Evolutionary conservation across 2,113 vertebrate species (phyloP), one percentile per base, ranked within the genome.

Genomic region (Actenoides lindsayi): DNA sequence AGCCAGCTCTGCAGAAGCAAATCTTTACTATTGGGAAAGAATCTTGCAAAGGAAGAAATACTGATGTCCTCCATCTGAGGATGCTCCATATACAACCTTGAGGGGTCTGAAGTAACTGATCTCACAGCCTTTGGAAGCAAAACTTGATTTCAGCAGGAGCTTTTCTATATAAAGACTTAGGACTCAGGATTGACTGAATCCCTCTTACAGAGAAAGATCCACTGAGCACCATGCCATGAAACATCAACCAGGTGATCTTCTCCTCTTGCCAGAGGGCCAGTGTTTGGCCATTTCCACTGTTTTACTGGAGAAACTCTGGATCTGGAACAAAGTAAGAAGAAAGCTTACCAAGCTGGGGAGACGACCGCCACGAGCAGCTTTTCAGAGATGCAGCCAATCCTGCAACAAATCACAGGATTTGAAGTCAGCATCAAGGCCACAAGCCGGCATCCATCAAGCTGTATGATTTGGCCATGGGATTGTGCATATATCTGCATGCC

Each of bases 371-470:
- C 3, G 13, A 67, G 78, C 85, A 93, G 79, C 68, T 93, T 95
- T 91, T 63, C 92, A 81, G 64, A 87, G 46, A 71, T 78, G 76
- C 60, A 78, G 88, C 92, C 90, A 93, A 88, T 93, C 90, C 95
- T 96, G 86, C 90, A 97, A 93, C 64, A 95, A 90, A 97, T 93
- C 88, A 90, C 95, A 87, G 92, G 95, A 83, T 87, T 86, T 90
- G 88, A 41, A 86, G 80, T 96, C 92, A 87, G 71, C 92, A 70
- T 71, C 71, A 46, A 93, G 92, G 83, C 90, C 93, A 70, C 82
- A 69, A 91, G 84, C 70, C 5, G 7, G 35, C 25, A 83, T 90
- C 92, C 86, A 86, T 62, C 44, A 51, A 83, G 79, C 79, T 93
- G 79, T 54, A 83, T 25, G 83, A 69, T 77, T 60, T 93, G 96